Evolutionary conservation across 1,140 invertebrate species (phyloP).

Genomic region (Halotydeus destructor): DNA sequence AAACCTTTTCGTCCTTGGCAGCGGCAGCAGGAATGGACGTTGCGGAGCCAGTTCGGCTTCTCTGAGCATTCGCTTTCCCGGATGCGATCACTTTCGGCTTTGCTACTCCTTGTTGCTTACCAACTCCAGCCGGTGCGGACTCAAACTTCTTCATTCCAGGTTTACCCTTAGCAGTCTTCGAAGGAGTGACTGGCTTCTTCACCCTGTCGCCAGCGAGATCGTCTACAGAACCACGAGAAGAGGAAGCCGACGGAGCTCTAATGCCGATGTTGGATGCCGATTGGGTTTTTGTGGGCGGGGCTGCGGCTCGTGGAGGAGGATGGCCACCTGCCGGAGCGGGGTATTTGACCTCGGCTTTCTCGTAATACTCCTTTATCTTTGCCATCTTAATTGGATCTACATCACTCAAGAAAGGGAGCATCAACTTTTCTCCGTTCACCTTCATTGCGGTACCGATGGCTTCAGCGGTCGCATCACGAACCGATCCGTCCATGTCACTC

Average conservation of each 20-base stretch:
- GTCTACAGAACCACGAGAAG: conserved; percentile 1
- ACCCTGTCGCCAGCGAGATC: conserved; percentile 7
- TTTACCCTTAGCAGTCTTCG: background rate
- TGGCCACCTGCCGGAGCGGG: conserved; percentile 4
- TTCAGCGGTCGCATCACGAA: conserved; percentile 62
- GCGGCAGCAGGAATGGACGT: too few species aligned
- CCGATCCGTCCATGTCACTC: conserved; percentile 60
- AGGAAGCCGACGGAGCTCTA: too few species aligned
- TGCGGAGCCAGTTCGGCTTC: background rate
- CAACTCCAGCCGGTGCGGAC: background rate
- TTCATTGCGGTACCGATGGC: conserved; percentile 86
- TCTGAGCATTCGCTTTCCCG: background rate
- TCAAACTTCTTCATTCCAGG: background rate
- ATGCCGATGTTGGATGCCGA: too few species aligned
- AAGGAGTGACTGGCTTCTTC: background rate
- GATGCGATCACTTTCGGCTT: background rate
- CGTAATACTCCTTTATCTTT: conserved; percentile 82
- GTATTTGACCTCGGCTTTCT: conserved; percentile 59
- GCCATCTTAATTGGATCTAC: conserved; percentile 74
- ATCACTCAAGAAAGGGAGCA: conserved; percentile 62
- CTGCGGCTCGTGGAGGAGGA: conserved; percentile 12
- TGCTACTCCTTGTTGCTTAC: background rate
- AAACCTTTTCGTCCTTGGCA: background rate
- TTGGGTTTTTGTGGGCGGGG: conserved; percentile 11
- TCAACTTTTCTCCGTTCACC: conserved; percentile 71